Evolutionary conservation across 1,140 invertebrate genomes (phyloP).

Genomic region (Saccostrea glomerata): DNA sequence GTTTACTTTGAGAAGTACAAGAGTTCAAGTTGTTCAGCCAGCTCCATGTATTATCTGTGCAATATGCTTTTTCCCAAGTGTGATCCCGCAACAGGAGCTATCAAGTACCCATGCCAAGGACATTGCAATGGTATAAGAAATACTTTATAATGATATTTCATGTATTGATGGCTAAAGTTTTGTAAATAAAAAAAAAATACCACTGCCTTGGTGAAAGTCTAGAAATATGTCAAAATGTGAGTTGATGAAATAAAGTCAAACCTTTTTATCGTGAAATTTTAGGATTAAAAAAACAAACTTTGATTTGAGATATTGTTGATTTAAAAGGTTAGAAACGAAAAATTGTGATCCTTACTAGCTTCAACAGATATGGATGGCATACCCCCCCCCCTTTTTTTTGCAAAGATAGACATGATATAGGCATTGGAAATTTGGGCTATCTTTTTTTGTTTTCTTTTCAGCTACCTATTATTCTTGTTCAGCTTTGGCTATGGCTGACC

Average conservation of each 20-base stretch:
- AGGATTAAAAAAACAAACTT: no score
- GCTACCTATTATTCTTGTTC: background rate
- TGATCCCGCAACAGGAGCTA: background rate
- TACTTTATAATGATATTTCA: background rate
- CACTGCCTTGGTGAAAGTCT: background rate
- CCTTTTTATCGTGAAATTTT: no score
- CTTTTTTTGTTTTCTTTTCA: background rate
- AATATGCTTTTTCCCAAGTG: slow-evolving; percentile 23
- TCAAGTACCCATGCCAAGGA: background rate
- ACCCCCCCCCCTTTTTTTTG: no score
- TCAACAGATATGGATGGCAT: no score
- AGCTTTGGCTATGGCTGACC: background rate
- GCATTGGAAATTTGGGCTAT: no score
- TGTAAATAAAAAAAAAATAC: background rate
- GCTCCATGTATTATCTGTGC: slow-evolving; percentile 1
- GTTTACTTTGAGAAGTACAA: background rate
- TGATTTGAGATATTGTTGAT: no score
- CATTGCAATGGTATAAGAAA: background rate
- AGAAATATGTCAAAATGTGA: background rate
- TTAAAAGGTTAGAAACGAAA: no score
- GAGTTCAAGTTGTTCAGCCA: background rate
- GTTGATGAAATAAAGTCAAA: background rate
- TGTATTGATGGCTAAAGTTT: no score
- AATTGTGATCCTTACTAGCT: no score
- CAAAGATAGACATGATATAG: no score